These are phyloP conservation scores for Todiramphus saurophagus DNA, from an alignment of 2,113 vertebrate genomes.

Conservation along the genomic window DNA sequence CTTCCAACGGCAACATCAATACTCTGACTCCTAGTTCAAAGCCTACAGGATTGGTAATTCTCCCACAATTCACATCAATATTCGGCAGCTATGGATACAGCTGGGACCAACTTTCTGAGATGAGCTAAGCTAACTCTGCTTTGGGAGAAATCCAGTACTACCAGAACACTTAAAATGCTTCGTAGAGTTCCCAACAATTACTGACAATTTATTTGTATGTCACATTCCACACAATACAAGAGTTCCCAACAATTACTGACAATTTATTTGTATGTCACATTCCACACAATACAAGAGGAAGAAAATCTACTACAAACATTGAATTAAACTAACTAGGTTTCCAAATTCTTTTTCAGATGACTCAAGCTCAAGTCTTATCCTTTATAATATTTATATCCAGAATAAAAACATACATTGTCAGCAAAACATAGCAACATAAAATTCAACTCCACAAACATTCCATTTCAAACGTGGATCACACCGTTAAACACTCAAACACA, in stretches of 20 bases:
- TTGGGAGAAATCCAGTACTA: background rate
- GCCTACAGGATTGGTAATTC: background rate
- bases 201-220: background rate
- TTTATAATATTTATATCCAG: slow-evolving; percentile 8
- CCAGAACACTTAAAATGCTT: background rate
- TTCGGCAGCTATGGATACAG: background rate
- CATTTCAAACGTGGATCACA: background rate
- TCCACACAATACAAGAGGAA: background rate
- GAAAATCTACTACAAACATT: background rate
- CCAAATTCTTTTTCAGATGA: slow-evolving; percentile 18
- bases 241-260: background rate
- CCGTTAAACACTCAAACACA: background rate
- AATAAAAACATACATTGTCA: slow-evolving; percentile 13
- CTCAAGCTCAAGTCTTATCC: slow-evolving; percentile 2
- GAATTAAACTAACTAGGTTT: background rate
- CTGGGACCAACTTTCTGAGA: background rate
- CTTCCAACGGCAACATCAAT: background rate
- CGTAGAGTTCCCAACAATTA: background rate
- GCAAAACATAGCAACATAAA: slow-evolving; percentile 52
- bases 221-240: background rate
- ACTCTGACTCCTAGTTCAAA: background rate
- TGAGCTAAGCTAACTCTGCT: background rate
- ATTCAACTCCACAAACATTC: slow-evolving; percentile 1
- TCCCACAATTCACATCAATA: background rate
- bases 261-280: background rate